Conservation (phyloP, 2,113 vertebrate species). For the Steatornis caripensis region DNA sequence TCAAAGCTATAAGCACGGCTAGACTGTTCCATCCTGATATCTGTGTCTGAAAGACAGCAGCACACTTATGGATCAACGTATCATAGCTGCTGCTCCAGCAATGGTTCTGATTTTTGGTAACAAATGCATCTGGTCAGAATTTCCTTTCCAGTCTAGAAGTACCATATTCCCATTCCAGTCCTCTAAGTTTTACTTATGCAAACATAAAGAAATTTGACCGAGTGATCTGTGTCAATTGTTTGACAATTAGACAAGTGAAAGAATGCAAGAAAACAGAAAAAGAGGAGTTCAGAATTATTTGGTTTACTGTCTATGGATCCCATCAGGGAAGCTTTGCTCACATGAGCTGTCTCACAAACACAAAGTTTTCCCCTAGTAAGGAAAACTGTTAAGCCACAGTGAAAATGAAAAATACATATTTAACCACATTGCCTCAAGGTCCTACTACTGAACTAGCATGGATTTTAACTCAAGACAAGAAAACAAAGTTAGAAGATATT, state of each 20-base stretch:
- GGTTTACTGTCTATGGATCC: neutral
- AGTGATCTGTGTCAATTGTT: neutral
- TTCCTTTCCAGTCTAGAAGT: neutral
- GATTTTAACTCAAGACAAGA: neutral
- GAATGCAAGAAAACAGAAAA: neutral
- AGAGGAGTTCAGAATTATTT: neutral
- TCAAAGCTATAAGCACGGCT: neutral
- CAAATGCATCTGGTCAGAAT: accelerated
- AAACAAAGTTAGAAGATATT: neutral
- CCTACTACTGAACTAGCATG: neutral
- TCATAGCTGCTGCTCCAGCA: neutral
- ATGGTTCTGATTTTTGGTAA: neutral
- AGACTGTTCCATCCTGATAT: neutral
- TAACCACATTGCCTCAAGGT: neutral
- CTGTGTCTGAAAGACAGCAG: neutral
- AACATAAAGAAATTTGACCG: neutral
- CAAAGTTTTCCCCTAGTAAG: neutral
- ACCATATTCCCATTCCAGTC: neutral
- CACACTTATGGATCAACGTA: neutral
- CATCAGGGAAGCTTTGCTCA: neutral
- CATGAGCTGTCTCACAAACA: neutral
- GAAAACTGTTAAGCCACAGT: neutral
- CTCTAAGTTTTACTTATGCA: neutral
- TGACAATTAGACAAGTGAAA: neutral
- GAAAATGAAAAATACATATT: neutral